These are phyloP conservation scores for Pollenia angustigena DNA, from an alignment of 2,888 invertebrate species.

Conservation along the genomic window DNA sequence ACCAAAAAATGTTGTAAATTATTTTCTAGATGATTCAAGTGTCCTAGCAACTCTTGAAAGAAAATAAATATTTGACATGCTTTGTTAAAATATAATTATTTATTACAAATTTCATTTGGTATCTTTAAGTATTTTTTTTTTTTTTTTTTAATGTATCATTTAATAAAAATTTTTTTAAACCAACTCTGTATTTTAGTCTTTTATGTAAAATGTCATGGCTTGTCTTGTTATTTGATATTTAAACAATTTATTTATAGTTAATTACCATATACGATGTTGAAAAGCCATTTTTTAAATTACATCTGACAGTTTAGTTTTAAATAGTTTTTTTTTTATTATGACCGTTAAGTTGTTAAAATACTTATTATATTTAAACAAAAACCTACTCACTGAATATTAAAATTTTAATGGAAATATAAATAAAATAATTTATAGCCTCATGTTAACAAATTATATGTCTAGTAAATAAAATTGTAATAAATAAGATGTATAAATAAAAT, in stretches of 20 bases:
- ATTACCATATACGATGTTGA: constrained; percentile 32
- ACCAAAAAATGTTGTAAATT: background rate
- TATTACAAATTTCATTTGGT: no score
- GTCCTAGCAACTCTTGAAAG: background rate
- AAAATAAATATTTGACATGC: no score
- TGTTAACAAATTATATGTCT: constrained; percentile 61
- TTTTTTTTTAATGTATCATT: no score
- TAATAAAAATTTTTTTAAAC: no score
- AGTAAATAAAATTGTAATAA: constrained; percentile 23
- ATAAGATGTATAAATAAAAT: constrained; percentile 14
- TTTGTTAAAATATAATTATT: no score
- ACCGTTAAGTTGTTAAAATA: constrained; percentile 48
- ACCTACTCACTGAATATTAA: constrained; percentile 25
- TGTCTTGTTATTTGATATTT: constrained; percentile 51
- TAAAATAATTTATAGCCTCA: constrained; percentile 28
- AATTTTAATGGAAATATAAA: background rate
- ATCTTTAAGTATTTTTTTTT: no score
- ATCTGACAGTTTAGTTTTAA: constrained; percentile 24
- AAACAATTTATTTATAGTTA: constrained; percentile 27
- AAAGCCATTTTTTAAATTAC: constrained; percentile 17
- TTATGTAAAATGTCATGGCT: constrained; percentile 6
- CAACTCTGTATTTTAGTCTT: background rate
- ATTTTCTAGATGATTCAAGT: background rate
- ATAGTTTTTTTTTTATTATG: constrained; percentile 20
- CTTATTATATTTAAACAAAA: constrained; percentile 36